A percentile compares a stretch with the other conserved stretches of the same genome.
Evolutionary conservation across 1,140 invertebrate genomes (phyloP).

Genomic region (Tetraneura akinire): DNA sequence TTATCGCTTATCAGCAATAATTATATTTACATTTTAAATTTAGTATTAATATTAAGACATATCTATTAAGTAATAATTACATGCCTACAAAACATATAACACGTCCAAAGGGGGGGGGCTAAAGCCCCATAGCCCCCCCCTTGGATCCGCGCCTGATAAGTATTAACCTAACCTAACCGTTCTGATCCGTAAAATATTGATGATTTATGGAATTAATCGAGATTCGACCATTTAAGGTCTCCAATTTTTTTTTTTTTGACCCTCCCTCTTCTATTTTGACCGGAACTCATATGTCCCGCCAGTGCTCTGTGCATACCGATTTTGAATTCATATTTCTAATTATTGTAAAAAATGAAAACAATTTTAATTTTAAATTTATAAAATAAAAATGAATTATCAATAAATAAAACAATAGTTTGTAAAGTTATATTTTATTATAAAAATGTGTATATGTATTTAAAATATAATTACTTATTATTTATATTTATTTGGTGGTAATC

Average conservation of each 20-base stretch:
- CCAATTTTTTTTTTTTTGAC: not conserved
- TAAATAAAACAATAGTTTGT: not conserved
- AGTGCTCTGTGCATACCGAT: not conserved
- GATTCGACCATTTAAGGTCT: not conserved
- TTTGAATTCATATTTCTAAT: constrained; percentile 8
- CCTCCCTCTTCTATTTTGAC: not conserved
- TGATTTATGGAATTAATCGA: too few species aligned
- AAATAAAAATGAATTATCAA: constrained; percentile 1
- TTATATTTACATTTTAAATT: too few species aligned
- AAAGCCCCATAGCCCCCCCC: too few species aligned
- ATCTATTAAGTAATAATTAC: too few species aligned
- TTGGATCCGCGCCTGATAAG: too few species aligned
- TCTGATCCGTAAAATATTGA: too few species aligned
- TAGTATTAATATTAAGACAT: too few species aligned
- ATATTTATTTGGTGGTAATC: not conserved
- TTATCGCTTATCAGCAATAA: too few species aligned
- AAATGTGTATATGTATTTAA: not conserved
- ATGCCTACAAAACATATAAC: too few species aligned
- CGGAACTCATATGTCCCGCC: not conserved
- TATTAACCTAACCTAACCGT: too few species aligned
- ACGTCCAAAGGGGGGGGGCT: too few species aligned
- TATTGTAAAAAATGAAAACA: not conserved
- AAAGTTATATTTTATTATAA: not conserved
- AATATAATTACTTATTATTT: not conserved
- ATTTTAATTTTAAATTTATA: not conserved